A percentile compares a stretch with the other conserved stretches of the same genome.
Evolutionary conservation across 2,113 vertebrate genomes (phyloP).

Genomic region (Sorex fumeus): DNA sequence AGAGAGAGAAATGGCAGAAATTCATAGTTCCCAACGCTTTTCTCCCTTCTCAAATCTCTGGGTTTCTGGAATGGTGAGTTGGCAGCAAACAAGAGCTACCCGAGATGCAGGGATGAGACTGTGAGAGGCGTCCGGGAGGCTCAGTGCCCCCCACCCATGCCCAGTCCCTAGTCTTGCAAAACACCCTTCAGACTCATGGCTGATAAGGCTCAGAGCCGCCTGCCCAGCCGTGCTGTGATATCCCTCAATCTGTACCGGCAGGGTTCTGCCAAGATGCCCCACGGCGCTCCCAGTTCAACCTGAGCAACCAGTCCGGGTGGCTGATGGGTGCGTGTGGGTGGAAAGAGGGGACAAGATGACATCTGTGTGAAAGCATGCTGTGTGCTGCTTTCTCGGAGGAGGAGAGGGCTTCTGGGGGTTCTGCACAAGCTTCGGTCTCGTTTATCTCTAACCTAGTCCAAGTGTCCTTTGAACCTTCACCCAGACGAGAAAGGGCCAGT

Average conservation of each 20-base stretch:
- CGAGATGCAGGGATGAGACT: background rate
- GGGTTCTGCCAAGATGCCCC: slow-evolving; percentile 74
- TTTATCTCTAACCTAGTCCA: background rate
- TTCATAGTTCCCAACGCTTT: background rate
- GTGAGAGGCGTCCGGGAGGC: background rate
- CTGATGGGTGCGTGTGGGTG: slow-evolving; percentile 56
- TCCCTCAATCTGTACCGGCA: slow-evolving; percentile 54
- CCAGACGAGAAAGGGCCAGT: slow-evolving; percentile 17
- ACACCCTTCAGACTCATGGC: slow-evolving; percentile 60
- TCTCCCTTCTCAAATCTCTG: background rate
- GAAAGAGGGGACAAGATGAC: slow-evolving; percentile 55
- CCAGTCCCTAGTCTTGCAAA: slow-evolving; percentile 35
- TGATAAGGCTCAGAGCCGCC: slow-evolving; percentile 69
- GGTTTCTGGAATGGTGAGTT: background rate
- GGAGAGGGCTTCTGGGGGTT: background rate
- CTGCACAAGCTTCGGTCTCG: background rate
- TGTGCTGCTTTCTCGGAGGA: background rate
- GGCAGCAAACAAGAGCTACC: background rate
- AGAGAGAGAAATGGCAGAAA: slow-evolving; percentile 5
- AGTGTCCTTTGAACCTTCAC: background rate
- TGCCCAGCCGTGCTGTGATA: slow-evolving; percentile 46
- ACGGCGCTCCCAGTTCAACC: slow-evolving; percentile 67
- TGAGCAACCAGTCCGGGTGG: slow-evolving; percentile 80
- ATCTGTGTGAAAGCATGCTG: slow-evolving; percentile 34
- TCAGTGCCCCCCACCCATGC: background rate